Base-by-base conservation (phyloP, 2,888 invertebrate species). In the Dicyrtoma fusca region DNA sequence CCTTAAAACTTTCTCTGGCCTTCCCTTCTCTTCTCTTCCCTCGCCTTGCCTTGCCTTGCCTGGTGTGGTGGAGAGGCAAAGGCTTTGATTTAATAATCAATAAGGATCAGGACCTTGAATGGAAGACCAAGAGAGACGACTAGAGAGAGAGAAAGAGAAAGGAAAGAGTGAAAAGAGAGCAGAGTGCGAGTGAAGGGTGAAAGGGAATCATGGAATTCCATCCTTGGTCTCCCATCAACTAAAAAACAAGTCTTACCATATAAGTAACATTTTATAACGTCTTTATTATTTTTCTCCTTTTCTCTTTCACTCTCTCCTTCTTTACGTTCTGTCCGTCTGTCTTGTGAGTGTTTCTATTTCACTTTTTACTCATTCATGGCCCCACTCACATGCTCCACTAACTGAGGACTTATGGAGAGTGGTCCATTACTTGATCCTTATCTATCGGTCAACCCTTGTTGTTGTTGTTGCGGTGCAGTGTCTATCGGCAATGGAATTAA, bases 371-470 rank as follows among this genome's bases (percentile, higher is more conserved):
- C 34, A 34, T 34, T 34, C 34, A 34, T 34, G 49, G 49, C 49
- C 3, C n/a, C 3, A 19, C n/a, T 5, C 49, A 11, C n/a, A 11
- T 17, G 49, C 4, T 10, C 11, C n/a, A 11, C n/a, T 34, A 34
- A 34, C 34, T 34, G 34, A 34, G 34, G n/a, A 64, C 47, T 23
- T 10, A 71, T 65, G 74, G 77, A 77, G 74, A 70, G 74, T 65
- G 79, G 79, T 26, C 80, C 80, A 63, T 76, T 79, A 65, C 78
- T 80, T 69, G 80, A 80, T 73, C 80, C 80, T 65, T 80, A 78
- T 73, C 73, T 79, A 61, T 72, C 77, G 23, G 77, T 77, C 47
- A 79, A 79, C 34, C 80, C 80, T 68, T 80, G 80, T 59, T 80
- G 80, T 72, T 80, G 80, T 51, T 80, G 80, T 57, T 80, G 80